phyloP scores from a whole-genome alignment of 2,888 invertebrate species.

The Mayetiola destructor region DNA sequence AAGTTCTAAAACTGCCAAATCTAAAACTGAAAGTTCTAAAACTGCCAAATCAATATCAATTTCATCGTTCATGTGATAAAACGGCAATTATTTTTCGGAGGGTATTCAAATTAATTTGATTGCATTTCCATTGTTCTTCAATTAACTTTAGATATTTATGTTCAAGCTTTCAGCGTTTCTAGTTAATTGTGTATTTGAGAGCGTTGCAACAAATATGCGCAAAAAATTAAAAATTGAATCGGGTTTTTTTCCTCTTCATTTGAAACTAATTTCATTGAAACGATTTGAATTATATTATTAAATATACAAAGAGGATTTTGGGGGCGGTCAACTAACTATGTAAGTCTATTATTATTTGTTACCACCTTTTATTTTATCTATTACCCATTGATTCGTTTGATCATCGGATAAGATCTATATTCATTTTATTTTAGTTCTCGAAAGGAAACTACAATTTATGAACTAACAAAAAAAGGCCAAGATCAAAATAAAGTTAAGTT shows the following conservation, averaged over 20 bases:
- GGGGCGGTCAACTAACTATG: no score
- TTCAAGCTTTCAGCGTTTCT: not conserved
- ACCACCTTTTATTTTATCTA: no score
- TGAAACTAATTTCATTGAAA: no score
- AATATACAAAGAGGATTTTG: not conserved
- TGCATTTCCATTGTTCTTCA: not conserved
- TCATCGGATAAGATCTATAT: no score
- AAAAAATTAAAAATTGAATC: not conserved
- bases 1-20: not conserved
- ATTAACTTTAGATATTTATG: not conserved
- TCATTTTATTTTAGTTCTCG: no score
- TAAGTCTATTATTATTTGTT: no score
- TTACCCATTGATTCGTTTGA: no score
- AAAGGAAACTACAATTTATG: no score
- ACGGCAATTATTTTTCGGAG: conserved; percentile 3
- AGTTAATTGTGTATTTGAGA: not conserved
- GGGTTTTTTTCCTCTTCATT: not conserved
- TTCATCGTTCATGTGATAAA: conserved; percentile 2
- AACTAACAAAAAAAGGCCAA: no score
- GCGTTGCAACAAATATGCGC: not conserved
- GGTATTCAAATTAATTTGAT: not conserved
- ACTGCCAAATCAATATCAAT: not conserved
- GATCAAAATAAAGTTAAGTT: no score
- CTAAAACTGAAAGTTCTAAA: not conserved
- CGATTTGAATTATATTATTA: not conserved